phyloP scores from a whole-genome alignment of 2,113 vertebrate genomes.

The Austrofundulus limnaeus region DNA sequence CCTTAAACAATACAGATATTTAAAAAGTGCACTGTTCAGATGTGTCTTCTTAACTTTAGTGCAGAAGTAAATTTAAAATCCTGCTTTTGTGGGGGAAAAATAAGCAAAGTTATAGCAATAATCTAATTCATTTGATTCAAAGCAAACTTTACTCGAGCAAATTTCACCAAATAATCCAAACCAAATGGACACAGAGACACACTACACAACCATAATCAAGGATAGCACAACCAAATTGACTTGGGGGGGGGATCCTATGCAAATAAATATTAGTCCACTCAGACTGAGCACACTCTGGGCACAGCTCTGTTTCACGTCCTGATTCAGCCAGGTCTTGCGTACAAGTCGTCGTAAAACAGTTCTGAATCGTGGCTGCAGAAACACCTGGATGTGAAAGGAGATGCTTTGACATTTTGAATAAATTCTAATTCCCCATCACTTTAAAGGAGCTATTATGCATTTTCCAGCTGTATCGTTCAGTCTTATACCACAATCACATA shows the following conservation, averaged over 20 bases:
- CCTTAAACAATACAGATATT: background rate
- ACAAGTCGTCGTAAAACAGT: too few species aligned
- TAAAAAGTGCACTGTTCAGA: too few species aligned
- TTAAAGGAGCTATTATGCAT: too few species aligned
- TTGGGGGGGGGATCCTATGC: constrained; percentile 41
- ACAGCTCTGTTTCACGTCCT: constrained; percentile 24
- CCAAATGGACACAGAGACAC: constrained; percentile 41
- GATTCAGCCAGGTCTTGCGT: too few species aligned
- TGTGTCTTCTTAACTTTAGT: too few species aligned
- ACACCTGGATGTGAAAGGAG: too few species aligned
- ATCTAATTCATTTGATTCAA: constrained; percentile 46
- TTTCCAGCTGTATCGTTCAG: too few species aligned
- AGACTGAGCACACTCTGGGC: constrained; percentile 36
- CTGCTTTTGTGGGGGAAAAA: background rate
- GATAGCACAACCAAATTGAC: constrained; percentile 23
- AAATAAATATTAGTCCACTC: constrained; percentile 54
- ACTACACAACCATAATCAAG: constrained; percentile 15
- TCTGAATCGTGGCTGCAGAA: too few species aligned
- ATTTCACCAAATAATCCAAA: constrained; percentile 38
- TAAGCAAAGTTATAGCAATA: constrained; percentile 8
- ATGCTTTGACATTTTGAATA: too few species aligned
- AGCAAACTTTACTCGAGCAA: constrained; percentile 26
- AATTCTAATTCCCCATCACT: too few species aligned
- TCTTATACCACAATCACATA: too few species aligned
- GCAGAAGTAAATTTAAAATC: constrained; percentile 5